A percentile compares a stretch with the other conserved stretches of the same genome.
Evolutionary conservation across 1,140 invertebrate genomes (phyloP).

Genomic region (Neoseiulus cucumeris): DNA sequence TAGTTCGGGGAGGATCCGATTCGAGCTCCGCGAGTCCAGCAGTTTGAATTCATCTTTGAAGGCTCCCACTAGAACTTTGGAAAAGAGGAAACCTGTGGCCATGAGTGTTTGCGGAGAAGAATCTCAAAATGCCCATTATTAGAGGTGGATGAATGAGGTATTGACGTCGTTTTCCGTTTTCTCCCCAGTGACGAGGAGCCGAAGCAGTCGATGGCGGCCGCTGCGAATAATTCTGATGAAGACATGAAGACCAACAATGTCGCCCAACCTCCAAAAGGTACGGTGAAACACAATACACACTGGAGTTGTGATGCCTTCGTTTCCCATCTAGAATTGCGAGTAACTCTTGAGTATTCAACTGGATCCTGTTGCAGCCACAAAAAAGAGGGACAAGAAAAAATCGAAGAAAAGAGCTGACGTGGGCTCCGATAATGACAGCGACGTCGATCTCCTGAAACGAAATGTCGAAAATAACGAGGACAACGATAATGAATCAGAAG

Average conservation of each 20-base stretch:
- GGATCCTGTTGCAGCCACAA: not conserved
- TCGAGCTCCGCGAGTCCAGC: too few species aligned
- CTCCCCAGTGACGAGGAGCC: not conserved
- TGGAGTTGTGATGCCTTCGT: not conserved
- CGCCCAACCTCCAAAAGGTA: not conserved
- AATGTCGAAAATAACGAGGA: conserved; percentile 13
- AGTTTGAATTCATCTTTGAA: too few species aligned
- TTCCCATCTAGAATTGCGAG: too few species aligned
- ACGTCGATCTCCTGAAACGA: not conserved
- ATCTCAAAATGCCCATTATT: too few species aligned
- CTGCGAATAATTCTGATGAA: not conserved
- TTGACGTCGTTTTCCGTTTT: too few species aligned
- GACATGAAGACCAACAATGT: not conserved
- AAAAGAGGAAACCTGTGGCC: too few species aligned
- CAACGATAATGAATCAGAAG: too few species aligned
- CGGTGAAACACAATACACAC: not conserved
- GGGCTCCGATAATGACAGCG: not conserved
- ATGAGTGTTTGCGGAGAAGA: too few species aligned
- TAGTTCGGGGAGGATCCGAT: too few species aligned
- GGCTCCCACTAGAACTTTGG: too few species aligned
- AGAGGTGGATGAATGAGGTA: too few species aligned
- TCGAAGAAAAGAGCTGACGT: not conserved
- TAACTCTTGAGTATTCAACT: not conserved
- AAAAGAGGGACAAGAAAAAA: conserved; percentile 13
- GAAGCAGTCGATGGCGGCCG: not conserved